Conservation (phyloP, 2,888 invertebrate genomes). For the Timandra comae region DNA sequence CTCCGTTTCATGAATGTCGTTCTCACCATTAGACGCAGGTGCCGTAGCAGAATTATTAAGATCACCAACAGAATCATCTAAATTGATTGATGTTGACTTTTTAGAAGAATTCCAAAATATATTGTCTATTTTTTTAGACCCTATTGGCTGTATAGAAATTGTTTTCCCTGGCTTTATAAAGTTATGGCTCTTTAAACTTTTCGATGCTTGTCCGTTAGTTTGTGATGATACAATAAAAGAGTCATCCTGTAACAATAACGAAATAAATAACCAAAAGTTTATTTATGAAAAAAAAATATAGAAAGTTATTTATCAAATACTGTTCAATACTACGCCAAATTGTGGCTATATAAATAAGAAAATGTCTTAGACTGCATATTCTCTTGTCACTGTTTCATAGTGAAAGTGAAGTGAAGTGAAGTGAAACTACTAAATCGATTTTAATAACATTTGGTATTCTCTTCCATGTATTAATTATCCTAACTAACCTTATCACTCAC, state of each 20-base stretch:
- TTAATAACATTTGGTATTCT: too few species aligned
- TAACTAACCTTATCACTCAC: constrained; percentile 64
- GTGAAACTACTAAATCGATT: too few species aligned
- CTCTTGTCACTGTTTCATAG: too few species aligned
- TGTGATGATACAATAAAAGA: constrained; percentile 53
- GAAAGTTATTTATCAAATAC: too few species aligned
- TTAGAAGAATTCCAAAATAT: constrained; percentile 52
- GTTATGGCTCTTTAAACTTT: constrained; percentile 36
- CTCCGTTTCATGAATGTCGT: constrained; percentile 39
- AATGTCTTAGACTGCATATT: too few species aligned
- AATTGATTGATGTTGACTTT: constrained; percentile 45
- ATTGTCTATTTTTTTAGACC: constrained; percentile 45
- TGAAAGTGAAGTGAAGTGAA: constrained; percentile 2
- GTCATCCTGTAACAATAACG: constrained; percentile 68
- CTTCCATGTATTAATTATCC: too few species aligned
- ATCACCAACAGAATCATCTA: constrained; percentile 35
- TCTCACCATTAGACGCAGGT: constrained; percentile 20
- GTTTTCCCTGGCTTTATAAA: constrained; percentile 47
- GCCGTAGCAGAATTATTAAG: constrained; percentile 31
- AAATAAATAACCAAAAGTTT: too few species aligned
- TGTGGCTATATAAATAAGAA: too few species aligned
- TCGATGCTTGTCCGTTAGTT: constrained; percentile 24
- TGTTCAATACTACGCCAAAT: too few species aligned
- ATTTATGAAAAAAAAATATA: too few species aligned
- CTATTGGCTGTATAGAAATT: constrained; percentile 43